Evolutionary conservation across 2,113 vertebrate genomes (phyloP).

Genomic region (human): GRCh38 chr5:122751001-122751500

Average conservation of each 20-base stretch:
- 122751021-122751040: background rate
- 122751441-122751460: background rate
- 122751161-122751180: background rate
- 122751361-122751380: background rate
- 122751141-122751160: background rate
- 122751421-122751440: background rate
- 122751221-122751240: background rate
- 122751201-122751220: background rate
- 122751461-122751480: background rate
- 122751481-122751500: background rate
- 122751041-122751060: background rate
- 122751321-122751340: background rate
- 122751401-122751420: background rate
- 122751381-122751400: too few relatives aligned
- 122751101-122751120: background rate
- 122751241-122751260: background rate
- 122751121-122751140: background rate
- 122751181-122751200: background rate
- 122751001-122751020: background rate
- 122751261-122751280: background rate
- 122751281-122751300: background rate
- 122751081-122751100: background rate
- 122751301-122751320: background rate
- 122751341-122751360: background rate
- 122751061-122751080: background rate